Base-by-base conservation (phyloP, 1,140 invertebrate genomes). In the Popillia japonica region DNA sequence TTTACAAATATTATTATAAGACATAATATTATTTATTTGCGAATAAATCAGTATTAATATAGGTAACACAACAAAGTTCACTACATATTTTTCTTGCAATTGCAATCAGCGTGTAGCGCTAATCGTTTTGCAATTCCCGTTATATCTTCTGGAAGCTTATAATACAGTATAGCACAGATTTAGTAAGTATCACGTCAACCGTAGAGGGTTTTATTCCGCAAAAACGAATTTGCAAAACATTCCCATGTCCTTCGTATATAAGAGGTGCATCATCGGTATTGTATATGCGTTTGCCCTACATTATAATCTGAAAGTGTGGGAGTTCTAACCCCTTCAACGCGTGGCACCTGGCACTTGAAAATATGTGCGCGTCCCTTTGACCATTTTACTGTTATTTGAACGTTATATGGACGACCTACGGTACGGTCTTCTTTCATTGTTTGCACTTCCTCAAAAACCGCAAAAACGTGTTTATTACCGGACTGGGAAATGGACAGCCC, bases 321-420 rank as follows among this genome's bases (percentile, higher is more conserved):
- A 64, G 61, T 64, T 64, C 61, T 64, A 64, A 64, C 61, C 61
- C n/a, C 61, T 64, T 64, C 61, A 64, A 64, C 61, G 61, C 61
- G 61, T 64, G 61, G 61, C 61, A 64, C 61, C 61, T 64, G 61
- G 61, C 61, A 64, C 61, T 64, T 64, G 61, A 64, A 64, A 64
- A 64, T n/a, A 64, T 64, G 61, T n/a, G n/a, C n/a, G n/a, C n/a
- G n/a, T 64, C 61, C 61, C 22, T 64, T 64, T 64, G 3, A 64
- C 61, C 61, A 22, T 64, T 64, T 64, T 64, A 64, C 61, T 64
- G 61, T 64, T 64, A 64, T 64, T 17, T 64, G 61, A 64, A 64
- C 61, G 61, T 64, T 20, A 64, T n/a, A n/a, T n/a, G n/a, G n/a
- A n/a, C n/a, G n/a, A n/a, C n/a, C 17, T n/a, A 64, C 61, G 61